Percentiles rank a stretch among this genome's conserved stretches.
Evolutionary conservation across 1,140 invertebrate species (phyloP).

Genomic region (Drosophila bipectinata): DNA sequence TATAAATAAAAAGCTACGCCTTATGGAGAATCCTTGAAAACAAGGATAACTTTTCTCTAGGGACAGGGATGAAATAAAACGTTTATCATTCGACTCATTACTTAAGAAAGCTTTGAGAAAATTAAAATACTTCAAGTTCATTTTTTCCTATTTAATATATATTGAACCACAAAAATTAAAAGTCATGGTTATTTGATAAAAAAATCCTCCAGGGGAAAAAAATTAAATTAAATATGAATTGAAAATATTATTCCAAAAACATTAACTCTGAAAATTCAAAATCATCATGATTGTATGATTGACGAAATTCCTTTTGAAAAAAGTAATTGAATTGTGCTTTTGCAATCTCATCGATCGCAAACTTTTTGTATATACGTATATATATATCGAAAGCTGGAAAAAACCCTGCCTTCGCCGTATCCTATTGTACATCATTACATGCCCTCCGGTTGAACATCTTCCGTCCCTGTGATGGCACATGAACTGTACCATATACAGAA

Average conservation of each 20-base stretch:
- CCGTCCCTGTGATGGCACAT: conserved; percentile 13
- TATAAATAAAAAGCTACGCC: conserved; percentile 18
- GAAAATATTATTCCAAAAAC: background rate
- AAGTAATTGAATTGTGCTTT: background rate
- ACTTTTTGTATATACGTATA: background rate
- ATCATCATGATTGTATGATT: background rate
- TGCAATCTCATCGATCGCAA: conserved; percentile 9
- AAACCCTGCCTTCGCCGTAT: background rate
- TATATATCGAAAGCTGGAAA: conserved; percentile 1
- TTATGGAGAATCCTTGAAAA: background rate
- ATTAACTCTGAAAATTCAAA: background rate
- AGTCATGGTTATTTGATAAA: too few species aligned
- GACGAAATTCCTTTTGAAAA: background rate
- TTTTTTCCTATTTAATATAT: too few species aligned
- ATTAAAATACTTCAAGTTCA: background rate
- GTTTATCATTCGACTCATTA: conserved; percentile 3
- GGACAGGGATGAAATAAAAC: conserved; percentile 15
- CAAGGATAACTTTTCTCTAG: background rate
- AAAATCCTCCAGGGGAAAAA: background rate
- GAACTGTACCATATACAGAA: conserved; percentile 17
- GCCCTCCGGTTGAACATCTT: conserved; percentile 26
- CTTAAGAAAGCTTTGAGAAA: background rate
- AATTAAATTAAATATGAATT: background rate
- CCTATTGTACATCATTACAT: conserved; percentile 10
- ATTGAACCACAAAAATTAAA: too few species aligned